Percentiles rank a stretch among this genome's conserved stretches.
Evolutionary conservation across 2,113 vertebrate species (phyloP).

Genomic region (Phalacrocorax pelagicus): DNA sequence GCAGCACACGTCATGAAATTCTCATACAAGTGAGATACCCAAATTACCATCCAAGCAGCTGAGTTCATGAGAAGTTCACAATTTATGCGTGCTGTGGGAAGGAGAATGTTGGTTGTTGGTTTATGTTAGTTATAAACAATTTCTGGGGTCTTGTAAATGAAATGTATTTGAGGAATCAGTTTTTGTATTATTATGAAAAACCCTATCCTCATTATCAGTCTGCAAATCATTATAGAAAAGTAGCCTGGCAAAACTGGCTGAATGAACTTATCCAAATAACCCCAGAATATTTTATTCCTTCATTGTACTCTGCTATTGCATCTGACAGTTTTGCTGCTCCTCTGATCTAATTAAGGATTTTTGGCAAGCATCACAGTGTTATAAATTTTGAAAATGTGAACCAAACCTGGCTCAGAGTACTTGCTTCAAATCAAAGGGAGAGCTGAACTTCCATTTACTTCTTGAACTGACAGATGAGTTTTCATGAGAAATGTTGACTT

Average conservation of each 20-base stretch:
- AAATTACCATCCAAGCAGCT: not conserved
- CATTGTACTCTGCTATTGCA: constrained; percentile 26
- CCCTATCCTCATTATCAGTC: constrained; percentile 43
- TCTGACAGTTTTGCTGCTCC: constrained; percentile 60
- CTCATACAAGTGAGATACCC: not conserved
- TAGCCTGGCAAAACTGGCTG: constrained; percentile 58
- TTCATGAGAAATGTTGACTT: constrained; percentile 6
- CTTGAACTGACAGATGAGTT: constrained; percentile 31
- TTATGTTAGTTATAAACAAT: constrained; percentile 7
- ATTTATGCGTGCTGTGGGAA: not conserved
- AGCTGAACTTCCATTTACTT: constrained; percentile 43
- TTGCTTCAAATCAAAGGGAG: constrained; percentile 34
- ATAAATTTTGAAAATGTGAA: constrained; percentile 59
- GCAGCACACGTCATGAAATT: not conserved
- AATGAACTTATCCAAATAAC: constrained; percentile 72
- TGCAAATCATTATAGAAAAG: constrained; percentile 64
- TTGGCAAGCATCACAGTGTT: constrained; percentile 49
- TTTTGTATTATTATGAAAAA: constrained; percentile 61
- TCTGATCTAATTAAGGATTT: constrained; percentile 62
- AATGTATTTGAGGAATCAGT: constrained; percentile 47
- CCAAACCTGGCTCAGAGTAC: constrained; percentile 16
- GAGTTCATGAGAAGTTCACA: constrained; percentile 1
- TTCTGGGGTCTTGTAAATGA: not conserved
- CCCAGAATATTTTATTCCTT: constrained; percentile 69
- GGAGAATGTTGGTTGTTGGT: not conserved